Evolutionary conservation across 2,113 vertebrate genomes (phyloP).

Genomic region (Bettongia penicillata): DNA sequence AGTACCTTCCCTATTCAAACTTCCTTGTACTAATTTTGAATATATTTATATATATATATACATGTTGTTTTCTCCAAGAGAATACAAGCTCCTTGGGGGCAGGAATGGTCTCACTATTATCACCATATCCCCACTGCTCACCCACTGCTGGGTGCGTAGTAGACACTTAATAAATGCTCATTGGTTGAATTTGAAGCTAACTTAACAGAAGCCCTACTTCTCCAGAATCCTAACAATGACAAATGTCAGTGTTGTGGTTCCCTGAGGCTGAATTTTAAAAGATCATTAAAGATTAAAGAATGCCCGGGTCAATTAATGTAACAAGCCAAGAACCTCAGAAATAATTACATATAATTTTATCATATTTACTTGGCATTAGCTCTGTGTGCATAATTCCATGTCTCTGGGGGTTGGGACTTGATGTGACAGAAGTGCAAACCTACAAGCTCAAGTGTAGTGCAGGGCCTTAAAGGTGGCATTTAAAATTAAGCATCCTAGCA

Average conservation of each 20-base stretch:
- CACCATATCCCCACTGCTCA: neutral
- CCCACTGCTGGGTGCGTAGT: neutral
- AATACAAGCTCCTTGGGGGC: neutral
- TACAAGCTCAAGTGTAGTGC: neutral
- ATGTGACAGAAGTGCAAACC: neutral
- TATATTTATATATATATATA: neutral
- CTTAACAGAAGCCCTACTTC: slow-evolving; percentile 81
- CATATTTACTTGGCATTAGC: slow-evolving; percentile 84
- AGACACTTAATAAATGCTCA: neutral
- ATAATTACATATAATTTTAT: slow-evolving; percentile 83
- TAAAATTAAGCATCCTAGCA: neutral
- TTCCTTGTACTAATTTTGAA: neutral
- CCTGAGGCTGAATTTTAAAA: slow-evolving; percentile 83
- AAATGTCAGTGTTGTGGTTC: slow-evolving; percentile 81
- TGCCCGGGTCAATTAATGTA: slow-evolving; percentile 83
- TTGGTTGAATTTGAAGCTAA: slow-evolving; percentile 69
- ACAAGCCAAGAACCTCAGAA: slow-evolving; percentile 80
- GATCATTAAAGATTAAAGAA: slow-evolving; percentile 85
- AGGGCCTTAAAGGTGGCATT: neutral
- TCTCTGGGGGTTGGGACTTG: slow-evolving; percentile 70
- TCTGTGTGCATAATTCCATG: slow-evolving; percentile 79
- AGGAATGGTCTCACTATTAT: neutral
- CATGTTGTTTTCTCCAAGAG: neutral
- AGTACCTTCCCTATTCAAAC: neutral
- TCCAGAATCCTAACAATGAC: slow-evolving; percentile 79